Evolutionary conservation across 2,888 invertebrate genomes (phyloP).

Genomic region (Tubulanus polymorphus): DNA sequence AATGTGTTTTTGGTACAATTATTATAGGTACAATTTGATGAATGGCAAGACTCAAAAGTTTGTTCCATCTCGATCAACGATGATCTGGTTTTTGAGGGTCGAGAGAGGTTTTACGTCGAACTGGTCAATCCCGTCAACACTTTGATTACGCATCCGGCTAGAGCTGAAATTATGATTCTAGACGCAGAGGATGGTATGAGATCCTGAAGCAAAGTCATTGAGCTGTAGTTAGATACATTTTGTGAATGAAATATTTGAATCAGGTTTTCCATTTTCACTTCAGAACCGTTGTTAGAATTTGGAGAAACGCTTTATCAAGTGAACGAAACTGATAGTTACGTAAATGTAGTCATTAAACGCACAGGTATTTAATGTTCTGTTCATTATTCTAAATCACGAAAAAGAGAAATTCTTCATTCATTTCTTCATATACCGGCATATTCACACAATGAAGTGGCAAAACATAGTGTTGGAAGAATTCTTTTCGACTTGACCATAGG

Average conservation of each 20-base stretch:
- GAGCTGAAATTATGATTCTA: slow-evolving; percentile 32
- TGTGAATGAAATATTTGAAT: not conserved
- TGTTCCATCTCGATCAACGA: slow-evolving; percentile 46
- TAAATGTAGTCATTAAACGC: slow-evolving; percentile 33
- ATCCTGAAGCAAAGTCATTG: too few species aligned
- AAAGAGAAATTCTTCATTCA: too few species aligned
- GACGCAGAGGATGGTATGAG: slow-evolving; percentile 50
- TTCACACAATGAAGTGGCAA: too few species aligned
- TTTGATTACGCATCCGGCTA: slow-evolving; percentile 28
- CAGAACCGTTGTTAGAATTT: slow-evolving; percentile 47
- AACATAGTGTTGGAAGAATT: too few species aligned
- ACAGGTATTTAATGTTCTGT: slow-evolving; percentile 30
- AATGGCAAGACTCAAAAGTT: slow-evolving; percentile 38
- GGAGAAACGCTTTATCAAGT: slow-evolving; percentile 29
- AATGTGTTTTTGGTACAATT: not conserved
- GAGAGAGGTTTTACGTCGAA: slow-evolving; percentile 40
- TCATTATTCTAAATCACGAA: too few species aligned
- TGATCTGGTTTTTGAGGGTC: slow-evolving; percentile 45
- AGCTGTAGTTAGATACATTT: too few species aligned
- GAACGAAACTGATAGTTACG: slow-evolving; percentile 39
- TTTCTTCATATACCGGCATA: too few species aligned
- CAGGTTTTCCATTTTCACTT: slow-evolving; percentile 10
- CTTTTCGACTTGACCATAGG: too few species aligned
- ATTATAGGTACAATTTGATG: slow-evolving; percentile 47
- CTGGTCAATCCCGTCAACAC: slow-evolving; percentile 37